These are phyloP conservation scores for Cavia porcellus DNA, from an alignment of 2,113 vertebrate species.

Conservation along the genomic window DNA sequence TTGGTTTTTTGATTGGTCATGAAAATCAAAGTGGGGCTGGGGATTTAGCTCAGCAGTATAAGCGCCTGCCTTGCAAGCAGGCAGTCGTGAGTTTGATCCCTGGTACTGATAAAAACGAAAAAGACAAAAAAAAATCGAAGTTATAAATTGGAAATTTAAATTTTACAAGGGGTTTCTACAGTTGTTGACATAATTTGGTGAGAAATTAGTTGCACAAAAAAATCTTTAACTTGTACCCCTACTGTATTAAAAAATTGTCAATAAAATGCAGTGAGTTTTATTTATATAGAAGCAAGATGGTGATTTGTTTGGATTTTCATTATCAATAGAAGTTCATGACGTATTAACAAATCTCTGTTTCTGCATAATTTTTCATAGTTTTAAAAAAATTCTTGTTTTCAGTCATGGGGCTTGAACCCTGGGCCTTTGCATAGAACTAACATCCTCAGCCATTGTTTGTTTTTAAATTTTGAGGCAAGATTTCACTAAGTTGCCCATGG, in stretches of 20 bases:
- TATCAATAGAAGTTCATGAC: background rate
- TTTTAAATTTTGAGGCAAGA: background rate
- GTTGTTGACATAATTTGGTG: slow-evolving; percentile 25
- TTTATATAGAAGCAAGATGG: background rate
- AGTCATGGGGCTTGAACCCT: background rate
- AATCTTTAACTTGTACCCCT: background rate
- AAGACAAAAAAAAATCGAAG: slow-evolving; percentile 1
- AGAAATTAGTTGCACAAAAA: slow-evolving; percentile 26
- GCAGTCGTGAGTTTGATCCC: too few species aligned
- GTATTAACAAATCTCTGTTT: background rate
- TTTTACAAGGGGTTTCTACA: slow-evolving; percentile 11
- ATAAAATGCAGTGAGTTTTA: slow-evolving; percentile 41
- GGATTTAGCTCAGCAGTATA: too few species aligned
- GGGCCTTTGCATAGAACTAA: background rate
- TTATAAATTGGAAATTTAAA: slow-evolving; percentile 30
- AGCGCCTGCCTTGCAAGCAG: too few species aligned
- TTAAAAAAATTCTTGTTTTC: background rate
- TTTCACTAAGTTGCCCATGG: background rate
- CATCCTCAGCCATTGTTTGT: background rate
- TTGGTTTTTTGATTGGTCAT: slow-evolving; percentile 23
- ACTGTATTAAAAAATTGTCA: background rate
- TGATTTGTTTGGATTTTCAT: background rate
- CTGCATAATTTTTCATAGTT: background rate
- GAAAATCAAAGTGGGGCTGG: slow-evolving; percentile 24
- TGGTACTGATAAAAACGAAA: too few species aligned